These are phyloP conservation scores for Zygothrica quintamaculata DNA, from an alignment of 2,888 invertebrate species.

Conservation along the genomic window DNA sequence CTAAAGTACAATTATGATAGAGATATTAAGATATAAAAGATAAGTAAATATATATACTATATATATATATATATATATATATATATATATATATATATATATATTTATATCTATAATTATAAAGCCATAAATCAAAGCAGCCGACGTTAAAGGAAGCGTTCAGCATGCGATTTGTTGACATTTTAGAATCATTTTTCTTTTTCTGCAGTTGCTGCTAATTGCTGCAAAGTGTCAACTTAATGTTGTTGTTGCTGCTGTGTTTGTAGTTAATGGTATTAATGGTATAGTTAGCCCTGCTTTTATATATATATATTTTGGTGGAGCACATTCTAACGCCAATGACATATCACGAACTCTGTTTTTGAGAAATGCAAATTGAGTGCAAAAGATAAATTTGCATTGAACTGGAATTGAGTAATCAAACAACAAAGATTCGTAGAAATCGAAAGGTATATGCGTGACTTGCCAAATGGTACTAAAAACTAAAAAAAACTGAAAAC, in stretches of 20 bases:
- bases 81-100: not conserved
- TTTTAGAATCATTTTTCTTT: slow-evolving; percentile 47
- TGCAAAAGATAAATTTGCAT: slow-evolving; percentile 68
- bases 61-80: slow-evolving; percentile 6
- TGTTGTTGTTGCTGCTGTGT: slow-evolving; percentile 24
- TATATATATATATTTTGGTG: slow-evolving; percentile 26
- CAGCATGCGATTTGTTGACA: slow-evolving; percentile 23
- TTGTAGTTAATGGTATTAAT: slow-evolving; percentile 3
- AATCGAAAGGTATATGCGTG: slow-evolving; percentile 74
- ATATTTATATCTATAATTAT: slow-evolving; percentile 5
- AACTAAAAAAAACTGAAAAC: slow-evolving; percentile 31
- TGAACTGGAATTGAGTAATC: slow-evolving; percentile 69
- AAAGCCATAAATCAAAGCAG: slow-evolving; percentile 19
- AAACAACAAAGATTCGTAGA: slow-evolving; percentile 53
- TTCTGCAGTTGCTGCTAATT: slow-evolving; percentile 55
- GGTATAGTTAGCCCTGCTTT: slow-evolving; percentile 2
- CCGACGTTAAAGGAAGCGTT: slow-evolving; percentile 21
- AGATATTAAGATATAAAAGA: not conserved
- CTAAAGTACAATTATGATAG: not conserved
- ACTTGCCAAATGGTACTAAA: slow-evolving; percentile 53
- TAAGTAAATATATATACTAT: not conserved
- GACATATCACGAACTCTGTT: slow-evolving; percentile 74
- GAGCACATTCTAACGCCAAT: slow-evolving; percentile 75
- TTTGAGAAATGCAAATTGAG: slow-evolving; percentile 67
- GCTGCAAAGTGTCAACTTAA: slow-evolving; percentile 65